Conservation (phyloP, 2,797 vertebrate species). For the Rhinichthys osculus region DNA sequence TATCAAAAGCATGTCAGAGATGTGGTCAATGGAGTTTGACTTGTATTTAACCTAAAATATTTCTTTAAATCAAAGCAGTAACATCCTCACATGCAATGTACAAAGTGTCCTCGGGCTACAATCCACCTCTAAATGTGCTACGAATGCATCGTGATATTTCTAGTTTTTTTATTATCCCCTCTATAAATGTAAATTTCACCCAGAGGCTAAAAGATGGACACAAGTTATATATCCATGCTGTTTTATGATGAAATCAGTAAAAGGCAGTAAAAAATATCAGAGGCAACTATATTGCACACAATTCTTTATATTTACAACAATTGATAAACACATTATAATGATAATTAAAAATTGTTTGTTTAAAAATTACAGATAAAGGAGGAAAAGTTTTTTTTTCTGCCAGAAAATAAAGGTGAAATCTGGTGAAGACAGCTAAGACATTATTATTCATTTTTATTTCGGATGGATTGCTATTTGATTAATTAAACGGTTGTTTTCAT, state of each 20-base stretch:
- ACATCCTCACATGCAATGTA: neutral
- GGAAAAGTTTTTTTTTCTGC: neutral
- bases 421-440: neutral
- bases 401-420: neutral
- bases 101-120: neutral
- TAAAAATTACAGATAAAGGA: neutral
- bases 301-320: neutral
- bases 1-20: neutral
- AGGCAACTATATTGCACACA: neutral
- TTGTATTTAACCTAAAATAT: conserved; percentile 2
- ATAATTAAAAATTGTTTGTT: neutral
- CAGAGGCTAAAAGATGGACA: neutral
- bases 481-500: neutral
- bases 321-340: neutral
- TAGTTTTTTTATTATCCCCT: neutral
- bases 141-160: conserved; percentile 3
- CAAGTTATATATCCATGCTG: neutral
- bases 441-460: conserved; percentile 33
- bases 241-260: conserved; percentile 9
- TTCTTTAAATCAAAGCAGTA: neutral
- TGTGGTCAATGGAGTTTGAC: neutral
- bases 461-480: neutral
- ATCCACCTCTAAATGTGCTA: conserved; percentile 16
- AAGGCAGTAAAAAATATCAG: neutral
- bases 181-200: conserved; percentile 20